Conservation (phyloP, 2,113 vertebrate species). For the Alligator sinensis region DNA sequence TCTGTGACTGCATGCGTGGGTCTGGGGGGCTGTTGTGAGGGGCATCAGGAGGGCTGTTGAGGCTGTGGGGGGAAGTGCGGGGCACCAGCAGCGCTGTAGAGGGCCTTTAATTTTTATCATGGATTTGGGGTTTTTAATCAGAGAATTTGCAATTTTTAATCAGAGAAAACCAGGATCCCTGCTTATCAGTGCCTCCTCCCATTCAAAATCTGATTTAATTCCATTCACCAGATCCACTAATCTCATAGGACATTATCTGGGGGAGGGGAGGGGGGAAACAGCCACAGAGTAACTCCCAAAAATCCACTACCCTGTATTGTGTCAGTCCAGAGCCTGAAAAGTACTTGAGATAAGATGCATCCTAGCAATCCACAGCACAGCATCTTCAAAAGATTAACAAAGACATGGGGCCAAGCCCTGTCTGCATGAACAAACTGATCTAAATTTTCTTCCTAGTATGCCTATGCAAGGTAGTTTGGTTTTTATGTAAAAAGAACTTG, state of each 20-base stretch:
- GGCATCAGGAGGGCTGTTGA: too few relatives aligned
- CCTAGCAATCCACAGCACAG: neutral
- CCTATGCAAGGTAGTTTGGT: neutral
- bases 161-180: too few relatives aligned
- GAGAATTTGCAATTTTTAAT: too few relatives aligned
- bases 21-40: too few relatives aligned
- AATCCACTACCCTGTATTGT: neutral
- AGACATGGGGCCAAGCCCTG: neutral
- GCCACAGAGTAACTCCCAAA: neutral
- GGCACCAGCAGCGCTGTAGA: too few relatives aligned
- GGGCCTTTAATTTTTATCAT: too few relatives aligned
- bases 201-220: accelerated
- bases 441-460: neutral
- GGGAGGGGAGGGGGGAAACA: neutral
- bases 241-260: neutral
- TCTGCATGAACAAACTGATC: neutral
- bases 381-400: neutral
- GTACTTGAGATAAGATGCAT: neutral
- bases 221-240: neutral
- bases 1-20: too few relatives aligned
- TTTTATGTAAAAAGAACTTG: neutral
- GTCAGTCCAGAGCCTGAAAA: neutral
- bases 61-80: too few relatives aligned
- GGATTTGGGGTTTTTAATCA: too few relatives aligned
- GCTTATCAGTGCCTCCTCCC: accelerated